Conservation (phyloP, 2,797 vertebrate genomes). For the Lithobates sylvaticus region DNA sequence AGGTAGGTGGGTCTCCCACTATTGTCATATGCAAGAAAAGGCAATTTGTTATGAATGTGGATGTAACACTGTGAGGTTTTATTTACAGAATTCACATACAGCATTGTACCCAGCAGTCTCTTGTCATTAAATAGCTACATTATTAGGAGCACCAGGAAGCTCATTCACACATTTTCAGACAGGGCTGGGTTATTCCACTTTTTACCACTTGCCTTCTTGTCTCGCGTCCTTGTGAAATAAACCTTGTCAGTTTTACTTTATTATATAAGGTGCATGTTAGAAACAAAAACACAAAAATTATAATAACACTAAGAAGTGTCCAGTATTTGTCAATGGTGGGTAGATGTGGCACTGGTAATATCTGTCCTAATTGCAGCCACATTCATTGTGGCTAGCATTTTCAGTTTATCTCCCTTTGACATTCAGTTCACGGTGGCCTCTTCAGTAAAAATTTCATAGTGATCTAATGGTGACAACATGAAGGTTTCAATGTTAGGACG, state of each 20-base stretch:
- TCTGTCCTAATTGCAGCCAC: conserved; percentile 16
- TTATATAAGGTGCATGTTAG: conserved; percentile 84
- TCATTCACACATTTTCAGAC: conserved; percentile 52
- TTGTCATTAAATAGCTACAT: conserved; percentile 93
- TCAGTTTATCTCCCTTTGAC: conserved; percentile 10
- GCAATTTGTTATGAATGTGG: neutral
- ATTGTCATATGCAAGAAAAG: neutral
- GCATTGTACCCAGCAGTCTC: conserved; percentile 81
- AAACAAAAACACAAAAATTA: conserved; percentile 66
- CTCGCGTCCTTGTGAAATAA: conserved; percentile 72
- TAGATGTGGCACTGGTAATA: conserved; percentile 41
- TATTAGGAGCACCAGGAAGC: conserved; percentile 77
- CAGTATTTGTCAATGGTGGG: conserved; percentile 49
- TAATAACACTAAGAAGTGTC: conserved; percentile 61
- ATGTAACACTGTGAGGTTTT: conserved; percentile 70
- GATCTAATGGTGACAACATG: conserved; percentile 32
- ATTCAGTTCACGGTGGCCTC: neutral
- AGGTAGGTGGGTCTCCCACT: neutral
- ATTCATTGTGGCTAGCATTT: conserved; percentile 1
- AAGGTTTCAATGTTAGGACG: neutral
- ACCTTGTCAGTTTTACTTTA: conserved; percentile 69
- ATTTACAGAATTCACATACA: conserved; percentile 99
- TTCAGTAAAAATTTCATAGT: neutral
- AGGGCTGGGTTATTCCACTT: conserved; percentile 23
- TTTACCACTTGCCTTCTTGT: conserved; percentile 11